Evolutionary conservation across 2,888 invertebrate species (phyloP).

Genomic region (Limnephilus rhombicus): DNA sequence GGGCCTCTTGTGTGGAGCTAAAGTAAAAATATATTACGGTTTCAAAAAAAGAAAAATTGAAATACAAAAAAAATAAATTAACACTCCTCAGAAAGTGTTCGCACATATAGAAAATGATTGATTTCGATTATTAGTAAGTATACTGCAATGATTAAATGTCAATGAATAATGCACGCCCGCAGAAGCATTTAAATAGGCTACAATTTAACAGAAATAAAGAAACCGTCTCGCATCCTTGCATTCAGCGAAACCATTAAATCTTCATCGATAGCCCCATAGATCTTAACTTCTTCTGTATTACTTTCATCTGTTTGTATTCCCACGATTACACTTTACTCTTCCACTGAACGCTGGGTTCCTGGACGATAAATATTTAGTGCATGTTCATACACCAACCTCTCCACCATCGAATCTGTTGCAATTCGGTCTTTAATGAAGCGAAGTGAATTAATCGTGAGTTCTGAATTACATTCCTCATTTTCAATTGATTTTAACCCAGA

Average conservation of each 20-base stretch:
- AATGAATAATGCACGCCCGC: too few species aligned
- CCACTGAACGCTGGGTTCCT: neutral
- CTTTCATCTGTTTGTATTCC: conserved; percentile 28
- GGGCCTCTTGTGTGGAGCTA: too few species aligned
- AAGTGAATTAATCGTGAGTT: conserved; percentile 39
- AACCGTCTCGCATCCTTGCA: conserved; percentile 2
- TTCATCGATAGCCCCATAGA: conserved; percentile 23
- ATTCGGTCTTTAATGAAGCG: conserved; percentile 15
- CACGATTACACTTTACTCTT: conserved; percentile 18
- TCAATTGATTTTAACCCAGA: conserved; percentile 31
- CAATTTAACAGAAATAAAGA: neutral
- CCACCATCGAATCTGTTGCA: conserved; percentile 12
- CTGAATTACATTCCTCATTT: conserved; percentile 16
- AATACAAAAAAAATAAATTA: too few species aligned
- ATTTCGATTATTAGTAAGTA: too few species aligned
- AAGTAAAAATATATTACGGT: too few species aligned
- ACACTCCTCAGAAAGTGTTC: too few species aligned
- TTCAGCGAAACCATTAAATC: conserved; percentile 20
- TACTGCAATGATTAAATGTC: too few species aligned
- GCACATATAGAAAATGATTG: too few species aligned
- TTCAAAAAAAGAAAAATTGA: too few species aligned
- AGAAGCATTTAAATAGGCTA: too few species aligned
- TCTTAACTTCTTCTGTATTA: conserved; percentile 10
- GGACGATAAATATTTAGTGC: conserved; percentile 2
- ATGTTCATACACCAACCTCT: conserved; percentile 7